phyloP scores from a whole-genome alignment of 2,888 invertebrate genomes.

The Gnatocerus cornutus region DNA sequence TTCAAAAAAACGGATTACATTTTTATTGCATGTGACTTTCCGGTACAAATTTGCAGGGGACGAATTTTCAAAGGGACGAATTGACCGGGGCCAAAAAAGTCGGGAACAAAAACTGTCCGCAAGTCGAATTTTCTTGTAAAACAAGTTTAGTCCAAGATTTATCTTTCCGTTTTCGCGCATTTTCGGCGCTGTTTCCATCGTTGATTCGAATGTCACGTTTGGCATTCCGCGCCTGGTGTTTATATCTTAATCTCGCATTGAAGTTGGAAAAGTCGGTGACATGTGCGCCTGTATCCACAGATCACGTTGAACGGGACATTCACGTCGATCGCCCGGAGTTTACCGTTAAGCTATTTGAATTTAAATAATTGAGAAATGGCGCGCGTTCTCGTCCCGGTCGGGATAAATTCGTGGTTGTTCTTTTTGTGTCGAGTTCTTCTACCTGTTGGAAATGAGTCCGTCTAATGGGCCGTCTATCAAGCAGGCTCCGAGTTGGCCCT shows the following conservation, averaged over 20 bases:
- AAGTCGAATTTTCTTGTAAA: not conserved
- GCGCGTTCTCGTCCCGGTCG: slow-evolving; percentile 34
- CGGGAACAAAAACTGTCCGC: too few species aligned
- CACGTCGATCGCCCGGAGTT: slow-evolving; percentile 27
- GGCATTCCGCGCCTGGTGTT: slow-evolving; percentile 6
- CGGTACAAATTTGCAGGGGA: too few species aligned
- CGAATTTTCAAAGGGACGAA: too few species aligned
- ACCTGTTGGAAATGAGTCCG: slow-evolving; percentile 54
- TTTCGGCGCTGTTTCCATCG: slow-evolving; percentile 3
- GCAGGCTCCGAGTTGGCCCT: slow-evolving; percentile 54
- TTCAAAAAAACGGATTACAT: too few species aligned
- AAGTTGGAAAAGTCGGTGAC: slow-evolving; percentile 27
- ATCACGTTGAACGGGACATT: slow-evolving; percentile 43
- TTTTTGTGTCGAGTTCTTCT: slow-evolving; percentile 42
- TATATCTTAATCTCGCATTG: slow-evolving; percentile 26
- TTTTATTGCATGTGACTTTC: too few species aligned
- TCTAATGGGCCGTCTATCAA: slow-evolving; percentile 56
- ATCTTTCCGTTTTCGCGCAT: too few species aligned
- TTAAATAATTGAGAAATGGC: slow-evolving; percentile 40
- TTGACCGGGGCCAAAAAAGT: too few species aligned
- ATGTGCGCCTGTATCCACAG: slow-evolving; percentile 29
- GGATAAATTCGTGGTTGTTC: slow-evolving; percentile 30
- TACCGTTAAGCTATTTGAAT: slow-evolving; percentile 47
- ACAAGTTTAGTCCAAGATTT: too few species aligned
- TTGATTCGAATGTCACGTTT: not conserved